Percentiles rank a stretch among this genome's conserved stretches.
Conservation (phyloP, 2,888 invertebrate genomes). For the Drosophila paucipuncta region DNA sequence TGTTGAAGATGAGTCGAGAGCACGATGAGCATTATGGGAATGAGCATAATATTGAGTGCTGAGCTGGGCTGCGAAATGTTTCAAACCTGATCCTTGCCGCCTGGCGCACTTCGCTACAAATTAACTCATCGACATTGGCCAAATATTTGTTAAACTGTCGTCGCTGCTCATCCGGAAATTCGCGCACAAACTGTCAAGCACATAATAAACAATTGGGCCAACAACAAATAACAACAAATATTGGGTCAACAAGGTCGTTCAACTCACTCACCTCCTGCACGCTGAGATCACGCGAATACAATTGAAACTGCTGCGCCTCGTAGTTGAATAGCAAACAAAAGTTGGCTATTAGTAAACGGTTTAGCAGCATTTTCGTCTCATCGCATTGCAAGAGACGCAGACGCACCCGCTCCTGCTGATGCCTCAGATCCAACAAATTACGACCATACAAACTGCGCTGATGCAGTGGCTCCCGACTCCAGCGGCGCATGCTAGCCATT, state of each 20-base stretch:
- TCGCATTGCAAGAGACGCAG: constrained; percentile 77
- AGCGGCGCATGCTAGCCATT: constrained; percentile 87
- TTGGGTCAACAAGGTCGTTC: background rate
- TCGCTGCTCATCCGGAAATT: constrained; percentile 84
- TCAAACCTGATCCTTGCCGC: constrained; percentile 82
- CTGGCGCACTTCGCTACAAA: constrained; percentile 75
- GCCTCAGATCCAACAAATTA: constrained; percentile 79
- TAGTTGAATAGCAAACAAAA: constrained; percentile 81
- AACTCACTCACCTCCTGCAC: constrained; percentile 70
- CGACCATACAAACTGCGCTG: constrained; percentile 87
- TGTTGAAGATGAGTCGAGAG: background rate
- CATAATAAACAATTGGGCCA: constrained; percentile 28
- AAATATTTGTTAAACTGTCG: constrained; percentile 87
- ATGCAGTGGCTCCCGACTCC: constrained; percentile 92
- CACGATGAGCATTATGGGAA: background rate
- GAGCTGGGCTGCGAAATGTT: background rate
- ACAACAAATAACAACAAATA: constrained; percentile 19
- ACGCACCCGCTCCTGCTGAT: constrained; percentile 80
- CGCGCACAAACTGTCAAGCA: constrained; percentile 70
- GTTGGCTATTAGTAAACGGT: constrained; percentile 81
- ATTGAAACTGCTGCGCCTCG: constrained; percentile 64
- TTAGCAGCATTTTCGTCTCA: constrained; percentile 78
- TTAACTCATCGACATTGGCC: constrained; percentile 81
- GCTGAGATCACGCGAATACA: constrained; percentile 67
- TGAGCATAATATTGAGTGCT: background rate